Conservation (phyloP, 2,888 invertebrate species). For the Caenorhabditis wallacei region DNA sequence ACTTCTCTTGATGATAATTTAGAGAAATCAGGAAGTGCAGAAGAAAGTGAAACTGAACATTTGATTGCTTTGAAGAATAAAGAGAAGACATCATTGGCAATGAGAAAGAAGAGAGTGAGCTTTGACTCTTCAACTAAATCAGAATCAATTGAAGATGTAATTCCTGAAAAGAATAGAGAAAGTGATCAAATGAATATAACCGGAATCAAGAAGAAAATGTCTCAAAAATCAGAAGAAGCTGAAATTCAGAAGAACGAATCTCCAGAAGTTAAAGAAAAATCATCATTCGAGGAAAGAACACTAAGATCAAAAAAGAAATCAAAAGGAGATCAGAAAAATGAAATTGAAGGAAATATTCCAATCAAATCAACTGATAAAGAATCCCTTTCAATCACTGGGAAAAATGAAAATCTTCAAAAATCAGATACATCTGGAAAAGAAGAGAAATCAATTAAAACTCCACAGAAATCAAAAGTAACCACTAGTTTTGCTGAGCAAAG, state of each 20-base stretch:
- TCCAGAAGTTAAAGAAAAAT: conserved; percentile 26
- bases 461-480: conserved; percentile 29
- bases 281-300: conserved; percentile 54
- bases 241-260: conserved; percentile 36
- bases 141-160: conserved; percentile 54
- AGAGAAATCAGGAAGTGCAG: conserved; percentile 26
- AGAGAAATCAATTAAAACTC: conserved; percentile 38
- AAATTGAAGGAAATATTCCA: conserved; percentile 24
- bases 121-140: conserved; percentile 60
- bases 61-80: conserved; percentile 42
- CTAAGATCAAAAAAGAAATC: conserved; percentile 33
- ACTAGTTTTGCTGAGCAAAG: conserved; percentile 62
- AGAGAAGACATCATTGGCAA: conserved; percentile 53
- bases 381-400: conserved; percentile 12
- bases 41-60: conserved; percentile 40
- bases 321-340: conserved; percentile 2
- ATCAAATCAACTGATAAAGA: conserved; percentile 20
- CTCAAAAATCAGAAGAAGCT: conserved; percentile 29
- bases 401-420: conserved; percentile 42
- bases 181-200: conserved; percentile 45
- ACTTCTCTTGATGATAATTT: conserved; percentile 39
- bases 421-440: conserved; percentile 10
- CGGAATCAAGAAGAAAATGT: conserved; percentile 52
- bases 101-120: conserved; percentile 55
- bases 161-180: conserved; percentile 50